phyloP scores from a whole-genome alignment of 2,888 invertebrate species.

The Oscheius onirici region DNA sequence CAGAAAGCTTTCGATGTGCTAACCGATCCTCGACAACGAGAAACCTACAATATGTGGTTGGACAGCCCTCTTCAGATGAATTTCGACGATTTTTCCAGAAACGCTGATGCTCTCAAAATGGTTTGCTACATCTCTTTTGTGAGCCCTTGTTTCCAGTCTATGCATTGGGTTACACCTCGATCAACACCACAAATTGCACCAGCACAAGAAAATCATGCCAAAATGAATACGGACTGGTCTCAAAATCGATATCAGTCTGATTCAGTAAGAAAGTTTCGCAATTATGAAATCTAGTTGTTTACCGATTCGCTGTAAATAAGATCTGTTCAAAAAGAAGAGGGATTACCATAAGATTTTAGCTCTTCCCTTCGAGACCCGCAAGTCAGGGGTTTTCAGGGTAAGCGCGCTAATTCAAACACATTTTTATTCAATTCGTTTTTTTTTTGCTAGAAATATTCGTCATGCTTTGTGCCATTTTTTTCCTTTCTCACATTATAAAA shows the following conservation, averaged over 20 bases:
- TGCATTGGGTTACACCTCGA: constrained; percentile 31
- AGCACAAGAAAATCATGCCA: background rate
- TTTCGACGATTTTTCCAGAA: constrained; percentile 47
- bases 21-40: constrained; percentile 34
- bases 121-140: constrained; percentile 21
- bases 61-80: constrained; percentile 42
- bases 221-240: constrained; percentile 4
- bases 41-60: constrained; percentile 50
- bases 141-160: constrained; percentile 18
- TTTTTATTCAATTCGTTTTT: too few species aligned
- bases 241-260: constrained; percentile 29
- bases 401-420: too few species aligned
- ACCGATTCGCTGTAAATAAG: too few species aligned
- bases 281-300: constrained; percentile 33
- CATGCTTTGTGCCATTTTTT: too few species aligned
- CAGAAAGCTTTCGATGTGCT: constrained; percentile 48
- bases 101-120: constrained; percentile 44
- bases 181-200: constrained; percentile 11
- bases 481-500: too few species aligned
- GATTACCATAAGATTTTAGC: too few species aligned
- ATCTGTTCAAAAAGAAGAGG: too few species aligned
- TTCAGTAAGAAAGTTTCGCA: constrained; percentile 5
- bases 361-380: too few species aligned
- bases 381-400: too few species aligned
- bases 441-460: too few species aligned